Base-by-base conservation (phyloP, 1,140 invertebrate species). In the Heterodera carotae region DNA sequence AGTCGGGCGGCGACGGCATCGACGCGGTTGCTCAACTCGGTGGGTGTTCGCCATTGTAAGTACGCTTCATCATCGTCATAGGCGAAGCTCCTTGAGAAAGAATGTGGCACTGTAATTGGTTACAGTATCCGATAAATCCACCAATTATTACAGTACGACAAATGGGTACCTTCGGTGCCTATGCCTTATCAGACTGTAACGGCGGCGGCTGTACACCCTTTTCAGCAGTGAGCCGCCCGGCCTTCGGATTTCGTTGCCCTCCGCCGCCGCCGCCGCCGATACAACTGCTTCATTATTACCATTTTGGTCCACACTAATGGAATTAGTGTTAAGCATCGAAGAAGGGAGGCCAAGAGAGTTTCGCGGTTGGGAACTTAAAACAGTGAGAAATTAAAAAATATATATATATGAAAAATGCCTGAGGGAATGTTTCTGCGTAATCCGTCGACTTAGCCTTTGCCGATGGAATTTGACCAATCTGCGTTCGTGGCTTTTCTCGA, bases 1-100 rank as follows among this genome's bases (percentile, higher is more conserved):
- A 79, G 77, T 76, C 81, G 85, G 0, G 85, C 85, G 22, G 86
- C 82, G 66, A 85, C 73, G 2, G 86, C 79, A 67, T 86, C 85
- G 29, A 88, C 76, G 76, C 77, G 60, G 39, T 79, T 79, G 34
- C 84, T 84, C 48, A 86, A 71, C 34, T 77, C 77, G 43, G 73
- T 71, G 25, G 83, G 69, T 48, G 39, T 59, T 77, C 72, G 18
- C 34, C 43, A 33, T 18, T 77, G 73, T 34, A 76, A 69, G 18
- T 80, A 71, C 69, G 75, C 76, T 39, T 78, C 59, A 5, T 73
- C 69, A 72, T 64, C 78, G 68, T 62, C 59, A n/a, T 60, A 29
- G 31, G 8, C n/a, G 4, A 31, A 31, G n/a, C 53, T 31, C 22
- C 43, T 76, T n/a, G 34, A 70, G n/a, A 48, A 22, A 70, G 5